These are phyloP conservation scores for Aegypius monachus DNA, from an alignment of 2,113 vertebrate genomes.

Conservation along the genomic window DNA sequence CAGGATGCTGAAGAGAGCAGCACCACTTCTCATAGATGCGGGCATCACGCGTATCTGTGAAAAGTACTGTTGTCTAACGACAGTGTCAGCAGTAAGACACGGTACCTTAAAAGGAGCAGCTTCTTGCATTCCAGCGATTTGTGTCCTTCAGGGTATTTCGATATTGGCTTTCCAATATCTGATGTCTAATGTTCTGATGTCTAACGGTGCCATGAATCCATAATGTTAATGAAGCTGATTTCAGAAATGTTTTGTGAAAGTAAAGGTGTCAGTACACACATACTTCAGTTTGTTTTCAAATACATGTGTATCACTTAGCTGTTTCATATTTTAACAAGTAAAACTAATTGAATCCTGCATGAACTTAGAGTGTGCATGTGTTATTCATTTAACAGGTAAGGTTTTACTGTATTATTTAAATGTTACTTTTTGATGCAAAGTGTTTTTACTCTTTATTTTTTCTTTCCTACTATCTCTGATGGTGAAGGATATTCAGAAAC, in stretches of 20 bases:
- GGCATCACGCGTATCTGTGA: neutral
- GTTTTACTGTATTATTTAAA: slow-evolving; percentile 29
- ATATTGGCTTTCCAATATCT: neutral
- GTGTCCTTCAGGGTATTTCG: neutral
- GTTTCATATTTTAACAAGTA: neutral
- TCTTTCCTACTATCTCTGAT: slow-evolving; percentile 72
- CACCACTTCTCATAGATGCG: neutral
- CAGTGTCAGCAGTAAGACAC: neutral
- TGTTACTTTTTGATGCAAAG: slow-evolving; percentile 30
- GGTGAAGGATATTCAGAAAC: slow-evolving; percentile 78
- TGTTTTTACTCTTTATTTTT: slow-evolving; percentile 62
- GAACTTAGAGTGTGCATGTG: slow-evolving; percentile 39
- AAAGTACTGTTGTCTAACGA: fast-evolving
- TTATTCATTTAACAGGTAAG: slow-evolving; percentile 51
- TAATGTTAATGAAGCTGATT: neutral
- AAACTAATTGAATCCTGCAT: slow-evolving; percentile 41
- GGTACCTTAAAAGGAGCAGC: neutral
- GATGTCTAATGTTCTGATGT: neutral
- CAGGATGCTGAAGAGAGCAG: neutral
- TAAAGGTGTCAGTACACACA: neutral
- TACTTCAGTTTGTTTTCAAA: neutral
- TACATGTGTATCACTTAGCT: neutral
- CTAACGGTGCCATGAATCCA: neutral
- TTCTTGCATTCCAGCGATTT: neutral
- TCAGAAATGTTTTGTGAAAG: neutral